Evolutionary conservation across 2,797 vertebrate species (phyloP), one percentile per base, ranked within the genome.

Genomic region (Molossus molossus): DNA sequence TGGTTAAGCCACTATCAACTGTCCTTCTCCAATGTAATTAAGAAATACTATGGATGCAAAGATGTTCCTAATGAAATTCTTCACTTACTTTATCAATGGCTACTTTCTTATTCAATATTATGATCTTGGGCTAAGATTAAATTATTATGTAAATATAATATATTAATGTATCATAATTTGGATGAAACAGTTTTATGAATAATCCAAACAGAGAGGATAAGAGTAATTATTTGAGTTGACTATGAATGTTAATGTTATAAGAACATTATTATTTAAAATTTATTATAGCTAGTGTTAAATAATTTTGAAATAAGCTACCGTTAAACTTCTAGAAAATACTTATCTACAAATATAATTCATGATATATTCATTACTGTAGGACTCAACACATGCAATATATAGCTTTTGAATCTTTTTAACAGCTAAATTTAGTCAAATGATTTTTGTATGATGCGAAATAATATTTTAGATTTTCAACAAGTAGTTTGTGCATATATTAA

Each of bases 191-290:
- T 67, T 88, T 86, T 90, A 90, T 45, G 20, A 69, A 65, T 7
- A n/a, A 85, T 33, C 7, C n/a, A 45, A 79, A 89, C 57, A 69
- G 81, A 55, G 10, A 3, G 6, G 15, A 60, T 67, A 25, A 80
- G 9, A 76, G 7, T 73, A 12, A 27, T 62, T 33, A 55, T 62
- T 90, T 80, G 27, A 86, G 20, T 25, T 55, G 53, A 25, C 14
- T 29, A 4, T 79, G 45, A 87, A 81, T 89, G 9, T 73, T 79
- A 53, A 79, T 67, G 0, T 70, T 86, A 9, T 29, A 60, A 85
- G 50, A 60, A 33, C 37, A 53, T 65, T 80, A 93, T 58, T 91
- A 70, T 80, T 89, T 37, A 97, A 60, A 92, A 79, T 60, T 18
- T 37, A 69, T 79, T 29, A 57, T 72, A n/a, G 21, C 25, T 72